Percentiles rank a stretch among this genome's conserved stretches.
phyloP scores from a whole-genome alignment of 2,888 invertebrate species.

The Dugesia japonica region DNA sequence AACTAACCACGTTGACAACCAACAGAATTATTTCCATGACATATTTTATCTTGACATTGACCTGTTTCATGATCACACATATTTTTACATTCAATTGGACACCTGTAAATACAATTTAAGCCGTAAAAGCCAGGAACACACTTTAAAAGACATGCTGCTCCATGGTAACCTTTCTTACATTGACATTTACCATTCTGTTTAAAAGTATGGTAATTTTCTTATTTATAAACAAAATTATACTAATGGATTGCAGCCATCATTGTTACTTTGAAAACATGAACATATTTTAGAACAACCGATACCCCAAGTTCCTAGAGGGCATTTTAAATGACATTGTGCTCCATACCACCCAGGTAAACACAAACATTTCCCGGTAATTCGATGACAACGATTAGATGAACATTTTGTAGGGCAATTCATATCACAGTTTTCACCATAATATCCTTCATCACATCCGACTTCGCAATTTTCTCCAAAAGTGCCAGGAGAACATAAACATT shows the following conservation, averaged over 20 bases:
- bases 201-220: too few relatives aligned
- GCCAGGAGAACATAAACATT: background rate
- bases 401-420: background rate
- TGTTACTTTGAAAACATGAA: background rate
- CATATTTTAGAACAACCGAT: background rate
- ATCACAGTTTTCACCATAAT: background rate
- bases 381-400: background rate
- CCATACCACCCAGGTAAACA: background rate
- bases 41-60: background rate
- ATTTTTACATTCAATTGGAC: background rate
- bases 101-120: background rate
- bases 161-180: slow-evolving; percentile 9
- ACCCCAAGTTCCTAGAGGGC: background rate
- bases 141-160: background rate
- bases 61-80: background rate
- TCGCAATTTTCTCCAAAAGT: background rate
- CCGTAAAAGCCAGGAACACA: background rate
- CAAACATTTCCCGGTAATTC: background rate
- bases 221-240: too few relatives aligned
- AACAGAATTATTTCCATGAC: background rate
- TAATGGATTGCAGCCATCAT: background rate
- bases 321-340: background rate
- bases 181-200: background rate
- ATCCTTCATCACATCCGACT: background rate
- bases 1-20: background rate